Percentiles rank a stretch among this genome's conserved stretches.
Conservation (phyloP, 2,113 vertebrate species). For the Tupaia chinensis region DNA sequence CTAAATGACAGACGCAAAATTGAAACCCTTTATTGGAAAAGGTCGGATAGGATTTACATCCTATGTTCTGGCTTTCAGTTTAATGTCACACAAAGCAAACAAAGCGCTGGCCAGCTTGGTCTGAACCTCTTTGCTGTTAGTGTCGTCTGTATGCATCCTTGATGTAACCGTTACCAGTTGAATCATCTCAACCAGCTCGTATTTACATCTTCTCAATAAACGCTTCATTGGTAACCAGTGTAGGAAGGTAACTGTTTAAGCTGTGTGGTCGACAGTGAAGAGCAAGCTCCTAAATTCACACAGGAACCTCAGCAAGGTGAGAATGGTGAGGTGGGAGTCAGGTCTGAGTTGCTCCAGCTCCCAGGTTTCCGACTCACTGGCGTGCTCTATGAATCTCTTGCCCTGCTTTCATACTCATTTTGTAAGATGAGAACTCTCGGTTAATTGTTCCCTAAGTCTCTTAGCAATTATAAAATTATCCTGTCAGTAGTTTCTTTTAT, state of each 20-base stretch:
- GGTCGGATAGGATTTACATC: not conserved
- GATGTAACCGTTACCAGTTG: constrained; percentile 10
- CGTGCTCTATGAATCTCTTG: not conserved
- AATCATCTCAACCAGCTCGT: constrained; percentile 1
- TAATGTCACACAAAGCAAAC: not conserved
- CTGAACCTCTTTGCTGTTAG: not conserved
- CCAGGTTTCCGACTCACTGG: not conserved
- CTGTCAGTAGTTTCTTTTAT: not conserved
- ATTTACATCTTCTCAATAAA: constrained; percentile 29
- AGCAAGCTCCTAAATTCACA: constrained; percentile 25
- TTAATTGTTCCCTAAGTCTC: not conserved
- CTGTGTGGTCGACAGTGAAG: not conserved
- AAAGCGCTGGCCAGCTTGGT: not conserved
- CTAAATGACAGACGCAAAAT: constrained; percentile 49
- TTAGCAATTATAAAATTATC: not conserved
- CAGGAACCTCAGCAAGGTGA: not conserved
- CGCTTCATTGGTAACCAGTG: not conserved
- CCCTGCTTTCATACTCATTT: not conserved
- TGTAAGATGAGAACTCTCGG: not conserved
- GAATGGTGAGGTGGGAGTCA: not conserved
- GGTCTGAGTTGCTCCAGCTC: not conserved
- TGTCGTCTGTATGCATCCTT: constrained; percentile 29
- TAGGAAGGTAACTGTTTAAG: constrained; percentile 25
- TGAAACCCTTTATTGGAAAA: constrained; percentile 3
- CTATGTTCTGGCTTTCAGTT: constrained; percentile 34